Percentiles rank a stretch among this genome's conserved stretches.
Conservation (phyloP, 1,140 invertebrate genomes). For the Micrasema minimum region DNA sequence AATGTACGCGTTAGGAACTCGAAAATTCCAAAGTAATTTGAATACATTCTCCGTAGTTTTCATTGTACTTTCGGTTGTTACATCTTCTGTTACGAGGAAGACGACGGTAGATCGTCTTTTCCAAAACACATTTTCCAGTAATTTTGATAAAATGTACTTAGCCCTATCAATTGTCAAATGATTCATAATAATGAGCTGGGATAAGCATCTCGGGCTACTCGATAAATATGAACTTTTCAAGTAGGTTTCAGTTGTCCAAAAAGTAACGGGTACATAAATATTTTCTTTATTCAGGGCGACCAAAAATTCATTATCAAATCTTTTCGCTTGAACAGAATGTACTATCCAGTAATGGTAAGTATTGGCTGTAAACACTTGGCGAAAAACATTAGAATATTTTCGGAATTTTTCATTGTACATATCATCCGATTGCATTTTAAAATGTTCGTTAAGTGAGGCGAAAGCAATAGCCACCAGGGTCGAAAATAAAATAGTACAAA, state of each 20-base stretch:
- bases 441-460: too few species aligned
- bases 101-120: constrained; percentile 10
- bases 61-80: not conserved
- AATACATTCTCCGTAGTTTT: constrained; percentile 14
- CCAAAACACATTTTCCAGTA: constrained; percentile 20
- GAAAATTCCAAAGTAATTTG: constrained; percentile 8
- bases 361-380: not conserved
- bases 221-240: not conserved
- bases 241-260: constrained; percentile 11
- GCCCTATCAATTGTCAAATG: not conserved
- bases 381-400: not conserved
- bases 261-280: constrained; percentile 1
- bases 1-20: constrained; percentile 5
- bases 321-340: not conserved
- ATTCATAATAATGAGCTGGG: constrained; percentile 10
- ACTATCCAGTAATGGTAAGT: constrained; percentile 11
- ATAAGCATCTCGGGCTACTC: not conserved
- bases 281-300: not conserved
- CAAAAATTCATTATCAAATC: constrained; percentile 21
- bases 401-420: not conserved
- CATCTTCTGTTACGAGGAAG: not conserved
- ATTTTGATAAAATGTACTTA: not conserved
- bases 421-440: not conserved
- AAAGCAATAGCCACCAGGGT: too few species aligned
- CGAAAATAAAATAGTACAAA: too few species aligned